A percentile compares a stretch with the other conserved stretches of the same genome.
Evolutionary conservation across 2,113 vertebrate species (phyloP).

Genomic region (Mobula birostris): DNA sequence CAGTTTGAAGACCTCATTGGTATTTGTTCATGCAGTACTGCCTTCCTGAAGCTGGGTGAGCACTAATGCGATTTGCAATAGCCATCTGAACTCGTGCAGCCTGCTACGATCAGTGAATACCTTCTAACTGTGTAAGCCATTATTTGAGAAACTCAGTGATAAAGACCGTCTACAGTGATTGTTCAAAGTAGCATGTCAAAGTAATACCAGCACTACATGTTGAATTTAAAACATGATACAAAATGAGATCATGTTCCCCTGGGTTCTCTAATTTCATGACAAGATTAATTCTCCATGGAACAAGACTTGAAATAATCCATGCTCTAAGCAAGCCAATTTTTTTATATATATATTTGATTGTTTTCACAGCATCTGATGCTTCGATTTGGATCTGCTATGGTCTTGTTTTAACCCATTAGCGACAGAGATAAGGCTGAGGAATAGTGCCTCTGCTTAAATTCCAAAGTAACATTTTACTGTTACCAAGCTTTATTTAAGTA

Average conservation of each 20-base stretch:
- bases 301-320: constrained; percentile 1
- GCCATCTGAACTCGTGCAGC: neutral
- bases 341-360: neutral
- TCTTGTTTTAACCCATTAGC: neutral
- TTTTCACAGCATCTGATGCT: neutral
- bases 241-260: neutral
- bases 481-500: neutral
- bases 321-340: neutral
- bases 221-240: neutral
- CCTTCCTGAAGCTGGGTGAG: neutral
- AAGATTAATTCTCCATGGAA: neutral
- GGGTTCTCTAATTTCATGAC: neutral
- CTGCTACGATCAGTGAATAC: neutral
- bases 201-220: constrained; percentile 9
- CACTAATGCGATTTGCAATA: constrained; percentile 13
- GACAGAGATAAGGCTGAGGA: neutral
- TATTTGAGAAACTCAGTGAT: neutral
- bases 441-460: neutral
- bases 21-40: neutral
- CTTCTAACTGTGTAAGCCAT: neutral
- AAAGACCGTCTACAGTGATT: neutral
- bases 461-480: neutral
- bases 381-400: neutral
- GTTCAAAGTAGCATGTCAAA: neutral
- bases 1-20: constrained; percentile 31